A percentile compares a stretch with the other conserved stretches of the same genome.
phyloP scores from a whole-genome alignment of 2,888 invertebrate species.

The Habroteleia sp. region DNA sequence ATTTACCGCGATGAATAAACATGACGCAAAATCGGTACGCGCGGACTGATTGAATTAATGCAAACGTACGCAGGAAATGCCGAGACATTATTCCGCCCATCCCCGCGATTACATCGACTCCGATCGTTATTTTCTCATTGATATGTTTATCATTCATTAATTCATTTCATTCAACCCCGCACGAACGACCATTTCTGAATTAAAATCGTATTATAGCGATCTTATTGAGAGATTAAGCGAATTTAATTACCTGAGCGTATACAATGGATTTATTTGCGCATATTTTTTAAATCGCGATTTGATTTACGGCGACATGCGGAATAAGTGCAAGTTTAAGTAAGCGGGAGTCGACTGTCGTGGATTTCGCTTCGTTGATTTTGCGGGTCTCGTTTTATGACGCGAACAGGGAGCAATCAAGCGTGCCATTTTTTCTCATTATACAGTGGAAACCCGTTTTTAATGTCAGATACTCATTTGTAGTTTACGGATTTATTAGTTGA shows the following conservation, averaged over 20 bases:
- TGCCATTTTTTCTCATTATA: constrained; percentile 22
- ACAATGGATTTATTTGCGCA: constrained; percentile 22
- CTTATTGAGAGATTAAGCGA: constrained; percentile 36
- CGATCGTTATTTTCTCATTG: constrained; percentile 59
- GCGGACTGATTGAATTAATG: constrained; percentile 33
- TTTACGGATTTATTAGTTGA: constrained; percentile 11
- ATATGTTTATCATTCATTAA: constrained; percentile 61
- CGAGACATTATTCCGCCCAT: constrained; percentile 57
- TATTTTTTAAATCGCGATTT: constrained; percentile 31
- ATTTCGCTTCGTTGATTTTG: constrained; percentile 41
- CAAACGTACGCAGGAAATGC: constrained; percentile 44
- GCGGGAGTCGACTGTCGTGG: constrained; percentile 27
- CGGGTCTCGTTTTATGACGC: constrained; percentile 42
- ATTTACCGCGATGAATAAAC: constrained; percentile 63
- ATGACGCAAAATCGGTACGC: constrained; percentile 56
- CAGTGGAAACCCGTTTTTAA: constrained; percentile 44
- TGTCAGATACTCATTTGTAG: neutral
- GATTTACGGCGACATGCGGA: constrained; percentile 24
- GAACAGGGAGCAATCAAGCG: constrained; percentile 30
- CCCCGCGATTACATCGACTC: constrained; percentile 32
- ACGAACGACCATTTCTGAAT: constrained; percentile 29
- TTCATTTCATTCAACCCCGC: constrained; percentile 59
- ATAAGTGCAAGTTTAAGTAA: constrained; percentile 56
- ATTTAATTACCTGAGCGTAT: constrained; percentile 30
- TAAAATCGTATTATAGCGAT: constrained; percentile 37